Conservation (phyloP, 2,797 vertebrate species). For the Leptoclinus maculatus region DNA sequence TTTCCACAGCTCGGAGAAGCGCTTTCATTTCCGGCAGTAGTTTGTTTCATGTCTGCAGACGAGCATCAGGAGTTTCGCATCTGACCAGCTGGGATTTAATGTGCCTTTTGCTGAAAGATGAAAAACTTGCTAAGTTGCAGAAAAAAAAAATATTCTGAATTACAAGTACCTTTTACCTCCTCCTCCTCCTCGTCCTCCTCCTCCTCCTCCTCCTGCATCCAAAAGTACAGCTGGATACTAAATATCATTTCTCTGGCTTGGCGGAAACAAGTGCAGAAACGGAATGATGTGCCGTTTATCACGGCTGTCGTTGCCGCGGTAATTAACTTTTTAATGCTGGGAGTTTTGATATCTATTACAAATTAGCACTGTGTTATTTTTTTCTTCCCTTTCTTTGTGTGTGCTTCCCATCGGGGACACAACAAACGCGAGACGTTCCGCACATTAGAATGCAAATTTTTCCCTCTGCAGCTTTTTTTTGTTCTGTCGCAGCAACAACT, state of each 20-base stretch:
- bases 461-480: constrained; percentile 50
- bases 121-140: constrained; percentile 81
- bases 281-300: constrained; percentile 56
- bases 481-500: constrained; percentile 48
- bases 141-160: constrained; percentile 73
- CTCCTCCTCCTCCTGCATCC: constrained; percentile 39
- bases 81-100: constrained; percentile 82
- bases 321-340: constrained; percentile 69
- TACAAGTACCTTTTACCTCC: constrained; percentile 58
- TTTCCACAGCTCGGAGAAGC: constrained; percentile 58
- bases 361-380: constrained; percentile 57
- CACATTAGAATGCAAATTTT: constrained; percentile 61
- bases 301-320: constrained; percentile 59
- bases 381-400: no score
- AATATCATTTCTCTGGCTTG: constrained; percentile 65
- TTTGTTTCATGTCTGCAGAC: constrained; percentile 78
- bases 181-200: not conserved
- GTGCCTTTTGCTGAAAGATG: constrained; percentile 71
- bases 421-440: constrained; percentile 59
- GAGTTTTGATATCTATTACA: constrained; percentile 70
- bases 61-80: constrained; percentile 67
- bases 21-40: constrained; percentile 72
- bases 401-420: constrained; percentile 56
- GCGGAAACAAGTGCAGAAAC: constrained; percentile 56
- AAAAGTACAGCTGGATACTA: constrained; percentile 76